Evolutionary conservation across 2,797 vertebrate species (phyloP), one percentile per base, ranked within the genome.

Genomic region (Lepilemur septentrionalis): DNA sequence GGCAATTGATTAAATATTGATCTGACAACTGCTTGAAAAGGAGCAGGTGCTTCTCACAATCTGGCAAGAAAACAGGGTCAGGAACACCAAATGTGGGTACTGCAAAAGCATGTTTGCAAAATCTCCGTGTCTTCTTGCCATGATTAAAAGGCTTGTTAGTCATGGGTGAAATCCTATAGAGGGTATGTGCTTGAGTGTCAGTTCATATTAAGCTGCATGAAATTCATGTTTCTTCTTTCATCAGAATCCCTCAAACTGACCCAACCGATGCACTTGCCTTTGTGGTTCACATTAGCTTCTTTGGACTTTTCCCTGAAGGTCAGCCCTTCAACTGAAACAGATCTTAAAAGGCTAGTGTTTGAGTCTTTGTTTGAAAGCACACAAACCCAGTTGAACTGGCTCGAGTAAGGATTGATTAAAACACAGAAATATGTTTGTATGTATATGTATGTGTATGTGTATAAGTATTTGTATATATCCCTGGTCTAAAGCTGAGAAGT

Each of bases 1-100:
- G 75, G 91, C 91, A 97, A 98, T 98, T 98, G 97, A 95, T 96
- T 97, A 96, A 98, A 97, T 96, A 97, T 97, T 97, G 97, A 98
- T 98, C 97, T 97, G 91, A 98, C 94, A 97, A 92, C 95, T 93
- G 70, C 94, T 97, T 97, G 96, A 96, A 97, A 96, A 92, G 95
- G 81, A 97, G 82, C 96, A 98, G 97, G 95, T 97, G 95, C 91
- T 94, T 95, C 95, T 97, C 86, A 87, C 96, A 95, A 94, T 97
- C 94, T 89, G 76, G 94, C 70, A 94, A 96, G 90, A 81, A 97
- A 96, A 92, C 94, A 97, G 96, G 95, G 96, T 96, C 97, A 96
- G 88, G 63, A 94, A 92, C 90, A 95, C 89, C 92, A 97, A 96
- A 97, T 89, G 70, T 63, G 83, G 72, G 80, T 63, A 57, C 69